phyloP scores from a whole-genome alignment of 2,797 vertebrate species.

The Odontamblyopus rebecca region DNA sequence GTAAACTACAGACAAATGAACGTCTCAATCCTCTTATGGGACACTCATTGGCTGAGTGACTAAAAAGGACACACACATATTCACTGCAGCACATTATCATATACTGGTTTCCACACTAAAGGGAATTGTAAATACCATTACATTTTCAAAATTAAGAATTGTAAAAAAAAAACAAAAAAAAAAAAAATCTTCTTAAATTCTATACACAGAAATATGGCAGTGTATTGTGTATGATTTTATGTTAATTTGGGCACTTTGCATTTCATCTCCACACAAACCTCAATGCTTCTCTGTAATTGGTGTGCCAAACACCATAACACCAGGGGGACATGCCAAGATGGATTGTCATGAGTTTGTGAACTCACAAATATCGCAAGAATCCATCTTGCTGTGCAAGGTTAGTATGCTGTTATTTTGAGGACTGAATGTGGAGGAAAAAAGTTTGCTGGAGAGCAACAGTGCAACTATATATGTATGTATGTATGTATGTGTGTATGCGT shows the following conservation, averaged over 20 bases:
- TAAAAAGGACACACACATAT: not conserved
- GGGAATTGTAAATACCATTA: not conserved
- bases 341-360: not conserved
- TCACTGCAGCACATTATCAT: not conserved
- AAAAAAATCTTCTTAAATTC: not conserved
- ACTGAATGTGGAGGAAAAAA: no score
- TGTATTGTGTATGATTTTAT: not conserved
- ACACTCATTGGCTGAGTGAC: not conserved
- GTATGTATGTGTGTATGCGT: no score
- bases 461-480: no score
- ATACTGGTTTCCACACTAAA: not conserved
- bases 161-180: not conserved
- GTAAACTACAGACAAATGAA: slow-evolving; percentile 8
- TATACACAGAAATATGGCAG: not conserved
- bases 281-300: no score
- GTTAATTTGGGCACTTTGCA: no score
- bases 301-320: no score
- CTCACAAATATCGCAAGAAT: no score
- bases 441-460: no score
- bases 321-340: not conserved
- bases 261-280: no score
- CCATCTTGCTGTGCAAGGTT: no score
- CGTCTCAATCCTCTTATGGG: no score
- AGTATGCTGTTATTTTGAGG: no score
- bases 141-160: not conserved